Conservation (phyloP, 2,797 vertebrate genomes). For the Falco columbarius region DNA sequence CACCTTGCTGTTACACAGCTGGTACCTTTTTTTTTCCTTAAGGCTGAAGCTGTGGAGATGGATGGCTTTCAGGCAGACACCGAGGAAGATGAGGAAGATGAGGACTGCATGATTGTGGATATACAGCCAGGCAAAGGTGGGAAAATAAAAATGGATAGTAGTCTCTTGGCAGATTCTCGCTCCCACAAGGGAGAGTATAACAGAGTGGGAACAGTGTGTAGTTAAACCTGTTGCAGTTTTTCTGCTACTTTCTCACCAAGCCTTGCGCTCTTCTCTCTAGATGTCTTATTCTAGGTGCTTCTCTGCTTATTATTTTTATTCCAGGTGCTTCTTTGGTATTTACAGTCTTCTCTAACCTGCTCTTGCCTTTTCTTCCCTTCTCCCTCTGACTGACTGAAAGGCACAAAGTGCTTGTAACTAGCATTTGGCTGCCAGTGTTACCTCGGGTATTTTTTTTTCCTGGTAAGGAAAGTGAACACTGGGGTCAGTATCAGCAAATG, state of each 20-base stretch:
- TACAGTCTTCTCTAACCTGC: neutral
- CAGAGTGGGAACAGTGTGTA: neutral
- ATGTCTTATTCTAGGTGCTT: neutral
- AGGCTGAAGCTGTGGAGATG: conserved; percentile 82
- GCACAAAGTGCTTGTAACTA: neutral
- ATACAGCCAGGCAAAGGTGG: conserved; percentile 78
- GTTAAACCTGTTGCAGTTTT: neutral
- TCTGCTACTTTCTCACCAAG: neutral
- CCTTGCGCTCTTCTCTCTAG: neutral
- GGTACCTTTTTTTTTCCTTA: neutral
- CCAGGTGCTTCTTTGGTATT: neutral
- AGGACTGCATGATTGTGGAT: conserved; percentile 86
- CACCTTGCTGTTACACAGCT: neutral
- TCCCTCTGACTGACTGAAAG: neutral
- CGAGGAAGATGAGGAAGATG: conserved; percentile 92
- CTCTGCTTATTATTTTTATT: neutral
- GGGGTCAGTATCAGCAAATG: neutral
- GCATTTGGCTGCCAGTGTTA: neutral
- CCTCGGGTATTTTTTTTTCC: neutral
- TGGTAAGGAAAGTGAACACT: fast-evolving
- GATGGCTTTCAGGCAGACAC: conserved; percentile 97
- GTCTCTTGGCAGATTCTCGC: neutral
- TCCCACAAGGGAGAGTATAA: neutral
- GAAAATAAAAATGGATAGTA: neutral
- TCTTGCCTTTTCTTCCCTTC: neutral